phyloP scores from a whole-genome alignment of 2,113 vertebrate genomes.

The Bujurquina vittata region DNA sequence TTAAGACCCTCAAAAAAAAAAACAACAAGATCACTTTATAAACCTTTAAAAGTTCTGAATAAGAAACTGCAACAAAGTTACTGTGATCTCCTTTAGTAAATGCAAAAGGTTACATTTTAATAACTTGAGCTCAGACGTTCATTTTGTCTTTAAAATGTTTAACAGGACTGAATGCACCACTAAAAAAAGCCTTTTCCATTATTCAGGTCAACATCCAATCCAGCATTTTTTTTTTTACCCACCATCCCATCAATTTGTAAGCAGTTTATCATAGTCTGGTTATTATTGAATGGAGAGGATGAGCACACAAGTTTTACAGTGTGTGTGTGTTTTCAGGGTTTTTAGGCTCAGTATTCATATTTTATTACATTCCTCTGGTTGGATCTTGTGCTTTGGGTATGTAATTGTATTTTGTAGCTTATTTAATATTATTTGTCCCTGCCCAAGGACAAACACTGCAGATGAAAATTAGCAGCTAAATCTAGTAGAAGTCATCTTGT shows the following conservation, averaged over 20 bases:
- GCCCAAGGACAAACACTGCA: neutral
- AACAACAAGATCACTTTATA: neutral
- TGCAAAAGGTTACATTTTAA: too few species aligned
- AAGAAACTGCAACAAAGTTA: neutral
- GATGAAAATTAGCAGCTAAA: neutral
- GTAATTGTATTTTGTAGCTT: neutral
- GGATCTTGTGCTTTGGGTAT: neutral
- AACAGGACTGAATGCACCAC: neutral
- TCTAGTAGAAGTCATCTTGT: neutral
- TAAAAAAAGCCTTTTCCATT: neutral
- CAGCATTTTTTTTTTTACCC: too few species aligned
- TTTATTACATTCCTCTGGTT: neutral
- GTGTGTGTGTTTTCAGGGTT: neutral
- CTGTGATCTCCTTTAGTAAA: neutral
- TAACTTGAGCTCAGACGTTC: neutral
- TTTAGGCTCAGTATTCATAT: neutral
- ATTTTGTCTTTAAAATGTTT: neutral
- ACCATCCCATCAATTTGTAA: neutral
- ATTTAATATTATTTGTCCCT: neutral
- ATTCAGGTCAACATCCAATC: neutral
- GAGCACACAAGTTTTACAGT: neutral
- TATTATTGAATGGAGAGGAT: neutral
- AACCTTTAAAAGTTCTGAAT: neutral
- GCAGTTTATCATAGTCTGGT: neutral
- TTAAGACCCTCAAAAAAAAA: neutral